Conservation (phyloP, 2,888 invertebrate genomes). For the Drosophila neonasuta region DNA sequence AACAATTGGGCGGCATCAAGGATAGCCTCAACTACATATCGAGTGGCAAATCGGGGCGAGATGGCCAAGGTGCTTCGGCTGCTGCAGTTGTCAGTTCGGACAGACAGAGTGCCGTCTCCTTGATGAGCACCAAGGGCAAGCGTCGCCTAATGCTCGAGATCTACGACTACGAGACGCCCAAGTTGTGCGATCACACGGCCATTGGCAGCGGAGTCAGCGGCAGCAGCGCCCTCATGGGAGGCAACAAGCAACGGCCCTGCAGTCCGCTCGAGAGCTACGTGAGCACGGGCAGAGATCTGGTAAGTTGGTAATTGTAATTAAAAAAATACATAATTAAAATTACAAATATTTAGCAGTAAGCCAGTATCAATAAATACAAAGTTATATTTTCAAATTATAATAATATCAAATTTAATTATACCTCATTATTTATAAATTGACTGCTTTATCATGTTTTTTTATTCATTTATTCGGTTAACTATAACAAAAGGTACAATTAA, state of each 20-base stretch:
- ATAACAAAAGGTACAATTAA: too few relatives aligned
- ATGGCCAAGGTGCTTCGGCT: constrained; percentile 60
- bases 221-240: constrained; percentile 76
- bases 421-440: too few relatives aligned
- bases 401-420: too few relatives aligned
- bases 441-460: too few relatives aligned
- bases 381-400: too few relatives aligned
- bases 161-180: constrained; percentile 89
- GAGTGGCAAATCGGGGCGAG: constrained; percentile 51
- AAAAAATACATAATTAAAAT: too few relatives aligned
- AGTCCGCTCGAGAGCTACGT: constrained; percentile 91
- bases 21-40: constrained; percentile 81
- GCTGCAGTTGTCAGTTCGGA: constrained; percentile 64
- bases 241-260: constrained; percentile 87
- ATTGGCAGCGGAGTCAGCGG: constrained; percentile 81
- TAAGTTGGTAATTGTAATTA: constrained; percentile 57
- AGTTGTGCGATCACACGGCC: constrained; percentile 91
- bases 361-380: too few relatives aligned
- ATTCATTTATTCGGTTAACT: too few relatives aligned
- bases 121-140: constrained; percentile 80
- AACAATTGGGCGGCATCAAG: constrained; percentile 77
- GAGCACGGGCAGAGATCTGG: constrained; percentile 83
- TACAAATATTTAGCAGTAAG: too few relatives aligned
- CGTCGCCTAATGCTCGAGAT: constrained; percentile 86
- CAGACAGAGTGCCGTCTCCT: constrained; percentile 58